Conservation (phyloP, 2,888 invertebrate species). For the Pelosia muscerda region DNA sequence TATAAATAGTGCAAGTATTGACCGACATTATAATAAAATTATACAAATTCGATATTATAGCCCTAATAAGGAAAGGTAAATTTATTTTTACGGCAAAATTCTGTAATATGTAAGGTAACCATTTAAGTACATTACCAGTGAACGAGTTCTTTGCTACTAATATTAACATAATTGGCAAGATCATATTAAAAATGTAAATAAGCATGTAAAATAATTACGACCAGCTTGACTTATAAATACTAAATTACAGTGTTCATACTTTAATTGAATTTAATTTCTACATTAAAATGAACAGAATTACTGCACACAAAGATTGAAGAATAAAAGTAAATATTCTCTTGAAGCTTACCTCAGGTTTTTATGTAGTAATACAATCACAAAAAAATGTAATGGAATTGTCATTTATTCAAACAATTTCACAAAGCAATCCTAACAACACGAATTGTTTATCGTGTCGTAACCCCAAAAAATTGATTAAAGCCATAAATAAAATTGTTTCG, state of each 20-base stretch:
- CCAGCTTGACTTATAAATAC: constrained; percentile 34
- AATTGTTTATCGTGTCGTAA: constrained; percentile 35
- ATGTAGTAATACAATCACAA: background rate
- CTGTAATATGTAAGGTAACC: constrained; percentile 42
- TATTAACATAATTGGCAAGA: constrained; percentile 49
- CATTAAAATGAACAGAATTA: constrained; percentile 35
- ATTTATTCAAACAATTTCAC: constrained; percentile 27
- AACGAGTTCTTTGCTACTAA: constrained; percentile 45
- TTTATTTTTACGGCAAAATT: constrained; percentile 28
- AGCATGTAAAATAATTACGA: constrained; percentile 31
- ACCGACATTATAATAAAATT: background rate
- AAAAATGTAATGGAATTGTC: constrained; percentile 15
- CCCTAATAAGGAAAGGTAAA: background rate
- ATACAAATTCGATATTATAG: background rate
- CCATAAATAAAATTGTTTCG: constrained; percentile 49
- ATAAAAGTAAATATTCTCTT: constrained; percentile 23
- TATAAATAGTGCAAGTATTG: background rate
- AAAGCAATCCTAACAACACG: constrained; percentile 29
- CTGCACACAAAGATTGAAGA: constrained; percentile 22
- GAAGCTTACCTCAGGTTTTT: background rate
- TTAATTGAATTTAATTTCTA: constrained; percentile 46
- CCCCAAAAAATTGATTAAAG: constrained; percentile 51
- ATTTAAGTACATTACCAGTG: constrained; percentile 35
- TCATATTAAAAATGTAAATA: constrained; percentile 51
- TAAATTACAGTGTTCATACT: constrained; percentile 40